Base-by-base conservation (phyloP, 2,888 invertebrate species). In the Sinotaia quadrata region DNA sequence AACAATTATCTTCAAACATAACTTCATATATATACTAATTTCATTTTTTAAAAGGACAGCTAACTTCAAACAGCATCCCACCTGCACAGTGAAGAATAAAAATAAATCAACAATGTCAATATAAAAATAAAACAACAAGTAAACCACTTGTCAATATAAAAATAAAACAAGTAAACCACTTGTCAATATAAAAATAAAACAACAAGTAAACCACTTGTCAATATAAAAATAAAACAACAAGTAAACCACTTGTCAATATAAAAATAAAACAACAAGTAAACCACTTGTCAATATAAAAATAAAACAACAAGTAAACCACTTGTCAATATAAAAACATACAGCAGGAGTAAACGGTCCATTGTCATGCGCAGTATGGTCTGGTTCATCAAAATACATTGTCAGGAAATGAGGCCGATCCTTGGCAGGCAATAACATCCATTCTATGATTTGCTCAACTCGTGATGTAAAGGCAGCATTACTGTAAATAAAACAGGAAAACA, bases 381-480 rank as follows among this genome's bases (percentile, higher is more conserved):
- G 85, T 62, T 85, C 81, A 47, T 80, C 69, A 67, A 82, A 81
- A 68, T 86, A 86, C 8, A 85, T 29, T 41, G 54, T 21, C 21
- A 80, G 69, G 2, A 71, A 82, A 18, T 83, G 62, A 58, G 80
- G 75, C 2, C 76, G 77, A 7, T 69, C 57, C 10, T 77, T 74
- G 21, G 74, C 60, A 4, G 73, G 62, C 21, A 65, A 15, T 36
- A 10, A 29, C 41, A 85, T 68, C 85, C 83, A 84, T 8, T 89
- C 86, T 34, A 93, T 87, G 1, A 91, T 90, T 0, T 85, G 89
- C 75, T 93, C 91, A n/a, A 93, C 87, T 56, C 93, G 88, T 5
- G 89, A 81, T 74, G 89, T 85, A 88, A 91, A 91, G 54, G 90
- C 85, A 0, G 89, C 78, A 18, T 29, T 29, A 18, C 65, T 65